Conservation (phyloP, 2,888 invertebrate species). For the Malachius bipustulatus region DNA sequence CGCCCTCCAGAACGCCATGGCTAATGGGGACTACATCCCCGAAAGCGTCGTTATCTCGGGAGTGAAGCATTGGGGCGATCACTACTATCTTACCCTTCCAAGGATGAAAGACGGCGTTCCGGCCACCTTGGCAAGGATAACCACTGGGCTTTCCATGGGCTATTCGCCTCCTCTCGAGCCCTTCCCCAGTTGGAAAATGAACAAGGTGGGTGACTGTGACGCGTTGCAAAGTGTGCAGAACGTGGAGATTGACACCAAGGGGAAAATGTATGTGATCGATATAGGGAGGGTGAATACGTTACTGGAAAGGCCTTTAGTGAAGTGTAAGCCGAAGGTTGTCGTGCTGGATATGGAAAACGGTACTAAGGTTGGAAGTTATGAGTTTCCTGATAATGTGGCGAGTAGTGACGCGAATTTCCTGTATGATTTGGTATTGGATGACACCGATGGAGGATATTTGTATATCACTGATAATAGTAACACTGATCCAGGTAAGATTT, state of each 20-base stretch:
- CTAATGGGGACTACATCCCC: slow-evolving; percentile 49
- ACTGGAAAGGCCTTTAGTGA: slow-evolving; percentile 38
- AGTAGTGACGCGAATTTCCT: slow-evolving; percentile 47
- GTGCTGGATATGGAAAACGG: slow-evolving; percentile 53
- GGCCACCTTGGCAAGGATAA: slow-evolving; percentile 51
- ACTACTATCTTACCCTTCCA: slow-evolving; percentile 56
- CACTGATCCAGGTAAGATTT: slow-evolving; percentile 50
- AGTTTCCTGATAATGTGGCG: slow-evolving; percentile 49
- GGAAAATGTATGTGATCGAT: slow-evolving; percentile 58
- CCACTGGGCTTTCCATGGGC: slow-evolving; percentile 37
- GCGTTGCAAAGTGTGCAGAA: slow-evolving; percentile 65
- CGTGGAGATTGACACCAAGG: slow-evolving; percentile 58
- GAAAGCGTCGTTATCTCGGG: slow-evolving; percentile 58
- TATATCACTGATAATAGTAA: slow-evolving; percentile 62
- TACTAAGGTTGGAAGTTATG: slow-evolving; percentile 42
- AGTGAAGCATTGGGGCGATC: slow-evolving; percentile 53
- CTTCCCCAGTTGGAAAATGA: slow-evolving; percentile 61
- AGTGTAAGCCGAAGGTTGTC: slow-evolving; percentile 57
- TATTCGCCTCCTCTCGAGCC: slow-evolving; percentile 51
- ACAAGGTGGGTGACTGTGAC: slow-evolving; percentile 51
- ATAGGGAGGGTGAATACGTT: slow-evolving; percentile 54
- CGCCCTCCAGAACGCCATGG: slow-evolving; percentile 42
- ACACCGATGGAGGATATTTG: slow-evolving; percentile 52
- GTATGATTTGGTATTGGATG: slow-evolving; percentile 62
- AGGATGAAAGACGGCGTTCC: slow-evolving; percentile 60